Base-by-base conservation (phyloP, 1,140 invertebrate genomes). In the Drosophila serrata region DNA sequence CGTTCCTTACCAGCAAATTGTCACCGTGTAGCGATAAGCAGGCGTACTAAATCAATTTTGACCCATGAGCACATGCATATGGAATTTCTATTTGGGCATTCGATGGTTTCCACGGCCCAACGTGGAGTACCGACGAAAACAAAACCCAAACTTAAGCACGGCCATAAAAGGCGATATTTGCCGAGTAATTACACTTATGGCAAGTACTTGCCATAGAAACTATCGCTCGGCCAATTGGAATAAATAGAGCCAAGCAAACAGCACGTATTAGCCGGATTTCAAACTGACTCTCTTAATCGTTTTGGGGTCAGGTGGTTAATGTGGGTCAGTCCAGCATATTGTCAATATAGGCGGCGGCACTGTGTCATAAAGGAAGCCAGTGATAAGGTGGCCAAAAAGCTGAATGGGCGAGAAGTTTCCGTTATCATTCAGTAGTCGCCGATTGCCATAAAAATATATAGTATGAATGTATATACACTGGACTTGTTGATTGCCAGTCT, bases 61-160 rank as follows among this genome's bases (percentile, higher is more conserved):
- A 57, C 43, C 68, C 56, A 70, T 86, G 82, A 86, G 27, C 82
- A 64, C 69, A 81, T 86, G 75, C 61, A 33, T 19, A 12, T 60
- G 79, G 78, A 81, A 86, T 82, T 86, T 70, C 55, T 55, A 58
- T 62, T 61, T 61, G 39, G 22, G 24, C 29, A 63, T 73, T 58
- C 11, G 33, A 24, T 37, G 9, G 43, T 65, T 31, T 42, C 39
- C 46, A 45, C 27, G 42, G 62, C 37, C 48, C 29, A 69, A 53
- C 51, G 60, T 75, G 22, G 72, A 75, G 48, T 58, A 45, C 15
- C 42, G 11, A 56, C 57, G 42, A 62, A 35, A 53, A 70, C 42
- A 59, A 57, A 68, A 79, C 51, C 55, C 46, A 59, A 57, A 58
- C 59, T 79, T 69, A 62, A 74, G 80, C 80, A 82, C 68, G 80